Evolutionary conservation across 2,797 vertebrate genomes (phyloP).

Genomic region (Sardinella longiceps): DNA sequence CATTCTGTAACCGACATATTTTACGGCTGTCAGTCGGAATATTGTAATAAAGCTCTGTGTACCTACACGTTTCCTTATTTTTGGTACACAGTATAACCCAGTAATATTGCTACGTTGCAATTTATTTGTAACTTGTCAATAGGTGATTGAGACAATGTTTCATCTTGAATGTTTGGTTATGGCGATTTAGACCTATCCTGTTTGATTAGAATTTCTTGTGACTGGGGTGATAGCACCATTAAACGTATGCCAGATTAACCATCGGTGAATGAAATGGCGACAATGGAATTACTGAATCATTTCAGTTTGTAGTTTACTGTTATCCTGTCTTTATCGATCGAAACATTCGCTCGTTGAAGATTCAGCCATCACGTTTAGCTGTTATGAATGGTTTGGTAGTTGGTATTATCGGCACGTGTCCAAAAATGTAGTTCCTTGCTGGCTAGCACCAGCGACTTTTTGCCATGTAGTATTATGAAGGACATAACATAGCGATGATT

Average conservation of each 20-base stretch:
- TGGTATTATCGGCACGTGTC: slow-evolving; percentile 26
- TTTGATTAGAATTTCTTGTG: not conserved
- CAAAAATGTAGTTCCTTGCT: slow-evolving; percentile 22
- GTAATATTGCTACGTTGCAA: not conserved
- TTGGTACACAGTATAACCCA: slow-evolving; percentile 22
- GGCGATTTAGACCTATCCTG: not conserved
- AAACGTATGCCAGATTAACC: slow-evolving; percentile 14
- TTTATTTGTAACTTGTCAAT: not conserved
- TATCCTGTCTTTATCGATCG: slow-evolving; percentile 1
- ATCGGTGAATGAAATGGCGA: slow-evolving; percentile 23
- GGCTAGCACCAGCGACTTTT: slow-evolving; percentile 18
- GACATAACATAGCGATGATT: slow-evolving; percentile 3
- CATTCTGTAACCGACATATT: slow-evolving; percentile 21
- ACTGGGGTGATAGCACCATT: not conserved
- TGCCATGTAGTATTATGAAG: slow-evolving; percentile 1
- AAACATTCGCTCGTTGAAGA: not conserved
- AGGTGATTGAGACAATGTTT: not conserved
- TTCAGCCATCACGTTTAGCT: slow-evolving; percentile 4
- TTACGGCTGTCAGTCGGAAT: slow-evolving; percentile 14
- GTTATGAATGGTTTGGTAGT: slow-evolving; percentile 1
- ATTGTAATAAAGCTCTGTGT: slow-evolving; percentile 32
- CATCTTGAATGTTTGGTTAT: not conserved
- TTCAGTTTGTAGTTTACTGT: slow-evolving; percentile 17
- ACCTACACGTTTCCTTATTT: slow-evolving; percentile 53
- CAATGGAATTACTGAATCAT: not conserved